Evolutionary conservation across 2,797 vertebrate species (phyloP), one percentile per base, ranked within the genome.

Genomic region (Synanceia verrucosa): DNA sequence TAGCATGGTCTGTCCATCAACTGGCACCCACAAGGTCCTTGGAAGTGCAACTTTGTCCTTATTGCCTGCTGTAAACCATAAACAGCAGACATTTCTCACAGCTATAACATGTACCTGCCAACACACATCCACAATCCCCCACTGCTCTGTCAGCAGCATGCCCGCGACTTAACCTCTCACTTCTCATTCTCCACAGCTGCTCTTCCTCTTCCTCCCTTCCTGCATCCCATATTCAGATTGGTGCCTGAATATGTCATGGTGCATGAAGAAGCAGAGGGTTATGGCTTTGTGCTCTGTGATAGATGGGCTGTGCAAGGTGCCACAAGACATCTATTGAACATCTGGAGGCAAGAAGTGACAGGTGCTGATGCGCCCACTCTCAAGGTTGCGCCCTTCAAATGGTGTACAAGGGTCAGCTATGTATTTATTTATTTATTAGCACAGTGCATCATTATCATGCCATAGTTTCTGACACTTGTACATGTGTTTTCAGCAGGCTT

Each of bases 51-150:
- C 62, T 62, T 47, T 72, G 63, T 84, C 57, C 76, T 78, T 47
- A 76, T 56, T 67, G 70, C 66, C 36, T 41, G 60, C 70, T 77
- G 64, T 78, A 84, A 88, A 83, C 68, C 66, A 81, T 68, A 79
- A 85, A 81, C 55, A 64, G 34, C 60, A 50, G 52, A 55, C 62
- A 61, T 85, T 76, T 83, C 79, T 75, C 14, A 1, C 62, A 70
- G 64, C 79, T 82, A 31, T 75, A 72, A 47, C 69, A 39, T 79
- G 62, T 61, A 87, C 66, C 79, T 81, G 84, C 78, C 89, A 89
- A 34, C 64, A 52, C 4, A 1, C 51, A 37, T 73, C 64, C 46
- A 39, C 51, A 41, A 34, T 46, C 48, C 65, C 67, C 41, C 21
- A 26, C 53, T 34, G 47, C 43, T 41, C 69, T 59, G 59, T 70